Evolutionary conservation across 2,113 vertebrate genomes (phyloP).

Genomic region (rabbit (Oryctolagus cuniculus)): mOryCun1.1 NC_091435.1:30465501-30466000

Average conservation of each 20-base stretch:
- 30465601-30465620: not conserved
- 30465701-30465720: not conserved
- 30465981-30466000: not conserved
- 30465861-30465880: not conserved
- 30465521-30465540: no score
- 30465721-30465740: not conserved
- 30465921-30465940: constrained; percentile 51
- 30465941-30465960: not conserved
- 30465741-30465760: not conserved
- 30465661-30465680: not conserved
- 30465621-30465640: not conserved
- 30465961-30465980: not conserved
- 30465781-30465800: not conserved
- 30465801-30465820: not conserved
- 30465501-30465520: no score
- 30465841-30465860: not conserved
- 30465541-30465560: no score
- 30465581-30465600: not conserved
- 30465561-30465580: not conserved
- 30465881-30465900: not conserved
- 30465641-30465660: not conserved
- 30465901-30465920: constrained; percentile 48
- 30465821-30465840: not conserved
- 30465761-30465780: not conserved
- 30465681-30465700: not conserved